These are phyloP conservation scores for Odontocolon sp. DNA, from an alignment of 2,888 invertebrate species.

Conservation along the genomic window DNA sequence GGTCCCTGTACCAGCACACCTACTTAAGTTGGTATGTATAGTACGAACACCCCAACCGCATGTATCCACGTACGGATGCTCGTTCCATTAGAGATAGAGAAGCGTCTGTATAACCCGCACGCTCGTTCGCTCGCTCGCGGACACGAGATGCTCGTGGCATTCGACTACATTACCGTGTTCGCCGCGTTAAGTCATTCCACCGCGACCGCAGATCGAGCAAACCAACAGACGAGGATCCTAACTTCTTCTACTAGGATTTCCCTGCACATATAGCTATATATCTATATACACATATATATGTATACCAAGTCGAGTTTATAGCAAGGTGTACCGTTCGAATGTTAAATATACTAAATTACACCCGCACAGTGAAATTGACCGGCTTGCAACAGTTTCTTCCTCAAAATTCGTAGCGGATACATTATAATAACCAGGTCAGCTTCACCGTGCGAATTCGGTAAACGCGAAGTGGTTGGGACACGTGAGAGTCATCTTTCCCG, in stretches of 20 bases:
- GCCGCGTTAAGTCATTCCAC: conserved; percentile 48
- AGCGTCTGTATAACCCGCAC: conserved; percentile 23
- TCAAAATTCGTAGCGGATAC: no score
- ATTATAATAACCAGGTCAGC: background rate
- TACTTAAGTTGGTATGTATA: conserved; percentile 1
- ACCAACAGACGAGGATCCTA: conserved; percentile 28
- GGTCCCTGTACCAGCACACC: background rate
- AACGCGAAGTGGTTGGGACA: background rate
- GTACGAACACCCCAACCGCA: background rate
- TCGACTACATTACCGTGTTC: conserved; percentile 48
- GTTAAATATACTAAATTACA: background rate
- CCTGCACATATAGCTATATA: no score
- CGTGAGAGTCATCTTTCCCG: conserved; percentile 42
- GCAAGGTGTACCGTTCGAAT: conserved; percentile 16
- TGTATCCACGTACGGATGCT: conserved; percentile 39
- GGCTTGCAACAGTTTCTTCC: no score
- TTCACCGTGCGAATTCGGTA: background rate
- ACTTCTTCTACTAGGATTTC: conserved; percentile 11
- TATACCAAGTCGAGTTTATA: background rate
- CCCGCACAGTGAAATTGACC: no score
- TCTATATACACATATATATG: background rate
- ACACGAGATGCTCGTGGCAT: conserved; percentile 52
- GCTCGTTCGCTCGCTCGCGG: conserved; percentile 37
- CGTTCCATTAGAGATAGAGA: conserved; percentile 39
- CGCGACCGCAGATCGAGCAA: conserved; percentile 45